phyloP scores from a whole-genome alignment of 2,888 invertebrate genomes.

The Hemistola chrysoprasaria region DNA sequence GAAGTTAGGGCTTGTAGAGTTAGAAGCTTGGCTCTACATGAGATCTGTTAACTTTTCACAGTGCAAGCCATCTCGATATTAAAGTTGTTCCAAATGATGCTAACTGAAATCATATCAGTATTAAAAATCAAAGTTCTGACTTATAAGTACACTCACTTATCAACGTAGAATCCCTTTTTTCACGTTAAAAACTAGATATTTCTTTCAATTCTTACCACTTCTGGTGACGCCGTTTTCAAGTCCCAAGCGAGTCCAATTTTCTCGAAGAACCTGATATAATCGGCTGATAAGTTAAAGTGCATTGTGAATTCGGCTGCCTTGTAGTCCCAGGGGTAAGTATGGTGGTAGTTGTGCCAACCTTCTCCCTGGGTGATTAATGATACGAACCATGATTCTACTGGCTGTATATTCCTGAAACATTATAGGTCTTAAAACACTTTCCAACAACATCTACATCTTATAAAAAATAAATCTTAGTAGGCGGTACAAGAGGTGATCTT shows the following conservation, averaged over 20 bases:
- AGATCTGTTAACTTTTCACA: too few species aligned
- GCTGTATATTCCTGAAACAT: slow-evolving; percentile 86
- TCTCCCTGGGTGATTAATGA: slow-evolving; percentile 88
- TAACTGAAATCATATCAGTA: too few species aligned
- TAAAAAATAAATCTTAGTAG: not conserved
- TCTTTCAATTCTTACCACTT: slow-evolving; percentile 47
- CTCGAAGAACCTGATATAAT: slow-evolving; percentile 83
- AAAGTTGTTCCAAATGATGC: too few species aligned
- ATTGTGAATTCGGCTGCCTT: slow-evolving; percentile 92
- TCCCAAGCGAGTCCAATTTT: slow-evolving; percentile 84
- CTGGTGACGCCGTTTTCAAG: slow-evolving; percentile 73
- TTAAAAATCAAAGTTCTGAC: too few species aligned
- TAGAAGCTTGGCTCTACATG: too few species aligned
- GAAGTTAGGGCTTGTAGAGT: too few species aligned
- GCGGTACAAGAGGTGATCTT: too few species aligned
- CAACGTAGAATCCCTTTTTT: too few species aligned
- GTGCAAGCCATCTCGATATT: too few species aligned
- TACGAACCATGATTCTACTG: slow-evolving; percentile 89
- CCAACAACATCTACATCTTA: slow-evolving; percentile 5
- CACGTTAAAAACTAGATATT: too few species aligned
- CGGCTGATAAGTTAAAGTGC: slow-evolving; percentile 83
- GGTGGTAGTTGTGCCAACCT: slow-evolving; percentile 97
- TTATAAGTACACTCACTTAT: too few species aligned
- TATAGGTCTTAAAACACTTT: not conserved
- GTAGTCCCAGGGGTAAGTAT: slow-evolving; percentile 96